Evolutionary conservation across 2,797 vertebrate genomes (phyloP).

Genomic region (Scyliorhinus canicula): DNA sequence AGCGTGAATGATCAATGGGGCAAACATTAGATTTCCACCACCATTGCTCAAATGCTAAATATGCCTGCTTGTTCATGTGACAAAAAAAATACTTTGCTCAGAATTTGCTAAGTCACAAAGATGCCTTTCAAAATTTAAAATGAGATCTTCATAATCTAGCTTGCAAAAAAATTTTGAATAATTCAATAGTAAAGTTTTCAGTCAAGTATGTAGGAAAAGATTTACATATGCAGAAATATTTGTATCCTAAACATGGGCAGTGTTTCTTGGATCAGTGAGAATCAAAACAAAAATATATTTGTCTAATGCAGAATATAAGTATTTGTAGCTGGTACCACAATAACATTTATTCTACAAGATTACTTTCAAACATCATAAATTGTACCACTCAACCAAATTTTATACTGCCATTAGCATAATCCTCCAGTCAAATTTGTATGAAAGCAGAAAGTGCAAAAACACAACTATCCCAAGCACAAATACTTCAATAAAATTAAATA

Average conservation of each 20-base stretch:
- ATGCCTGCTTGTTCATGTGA: neutral
- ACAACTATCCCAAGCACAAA: neutral
- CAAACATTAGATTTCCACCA: neutral
- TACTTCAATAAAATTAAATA: neutral
- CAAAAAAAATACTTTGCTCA: neutral
- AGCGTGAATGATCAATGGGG: neutral
- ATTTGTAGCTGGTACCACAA: neutral
- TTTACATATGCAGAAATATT: neutral
- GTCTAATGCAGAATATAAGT: neutral
- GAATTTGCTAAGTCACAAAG: neutral
- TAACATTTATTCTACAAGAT: neutral
- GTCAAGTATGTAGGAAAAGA: neutral
- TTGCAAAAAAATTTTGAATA: neutral
- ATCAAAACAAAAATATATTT: neutral
- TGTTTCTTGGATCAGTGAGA: neutral
- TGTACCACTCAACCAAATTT: neutral
- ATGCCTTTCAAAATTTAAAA: too few relatives aligned
- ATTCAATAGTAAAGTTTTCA: neutral
- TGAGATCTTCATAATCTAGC: too few relatives aligned
- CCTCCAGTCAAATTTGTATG: neutral
- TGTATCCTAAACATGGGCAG: neutral
- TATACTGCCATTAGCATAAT: neutral
- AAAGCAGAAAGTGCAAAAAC: neutral
- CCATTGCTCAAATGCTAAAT: neutral
- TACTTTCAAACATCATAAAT: neutral